Evolutionary conservation across 2,888 invertebrate genomes (phyloP).

Genomic region (Heliconius hortense): DNA sequence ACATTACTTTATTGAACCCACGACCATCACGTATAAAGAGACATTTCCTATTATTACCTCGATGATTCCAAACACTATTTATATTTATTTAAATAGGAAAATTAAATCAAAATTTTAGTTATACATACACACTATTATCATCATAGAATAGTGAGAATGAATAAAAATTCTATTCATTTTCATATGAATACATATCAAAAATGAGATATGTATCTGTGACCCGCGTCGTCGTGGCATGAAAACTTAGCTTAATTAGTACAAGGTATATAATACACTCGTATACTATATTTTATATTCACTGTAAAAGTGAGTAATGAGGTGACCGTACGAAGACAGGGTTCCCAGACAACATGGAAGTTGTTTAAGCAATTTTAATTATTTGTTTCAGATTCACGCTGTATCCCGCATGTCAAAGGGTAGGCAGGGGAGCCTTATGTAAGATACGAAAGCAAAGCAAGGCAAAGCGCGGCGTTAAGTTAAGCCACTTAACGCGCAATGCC

Average conservation of each 20-base stretch:
- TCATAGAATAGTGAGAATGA: background rate
- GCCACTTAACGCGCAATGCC: no score
- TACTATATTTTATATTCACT: conserved; percentile 46
- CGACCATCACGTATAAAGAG: no score
- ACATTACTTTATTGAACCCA: no score
- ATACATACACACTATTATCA: background rate
- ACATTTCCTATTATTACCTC: no score
- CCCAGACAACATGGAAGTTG: background rate
- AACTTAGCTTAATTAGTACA: conserved; percentile 32
- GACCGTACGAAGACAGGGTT: conserved; percentile 23
- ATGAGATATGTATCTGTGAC: conserved; percentile 19
- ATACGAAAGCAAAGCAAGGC: no score
- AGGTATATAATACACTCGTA: conserved; percentile 19
- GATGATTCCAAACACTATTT: no score
- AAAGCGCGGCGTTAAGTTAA: no score
- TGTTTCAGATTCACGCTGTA: no score
- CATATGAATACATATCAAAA: background rate
- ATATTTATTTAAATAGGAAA: background rate
- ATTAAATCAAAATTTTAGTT: background rate
- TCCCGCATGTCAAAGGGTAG: no score
- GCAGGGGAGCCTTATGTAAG: no score
- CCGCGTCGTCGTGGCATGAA: conserved; percentile 12
- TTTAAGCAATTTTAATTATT: background rate
- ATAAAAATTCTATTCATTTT: background rate
- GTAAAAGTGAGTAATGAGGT: conserved; percentile 57